phyloP scores from a whole-genome alignment of 2,797 vertebrate species.

The Tapera naevia region DNA sequence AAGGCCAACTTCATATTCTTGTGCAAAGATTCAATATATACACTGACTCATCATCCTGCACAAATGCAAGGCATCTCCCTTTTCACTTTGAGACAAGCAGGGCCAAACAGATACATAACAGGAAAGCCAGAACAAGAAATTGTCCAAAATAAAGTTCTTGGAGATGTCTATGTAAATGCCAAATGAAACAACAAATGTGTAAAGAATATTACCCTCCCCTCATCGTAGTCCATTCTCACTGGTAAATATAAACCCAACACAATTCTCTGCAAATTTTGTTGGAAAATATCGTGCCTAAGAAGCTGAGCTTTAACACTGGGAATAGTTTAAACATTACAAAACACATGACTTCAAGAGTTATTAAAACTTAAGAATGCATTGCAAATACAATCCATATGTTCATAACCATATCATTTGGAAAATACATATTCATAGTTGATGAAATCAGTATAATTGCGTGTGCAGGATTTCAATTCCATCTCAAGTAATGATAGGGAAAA shows the following conservation, averaged over 20 bases:
- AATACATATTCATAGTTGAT: neutral
- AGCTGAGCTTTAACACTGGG: neutral
- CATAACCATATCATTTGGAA: neutral
- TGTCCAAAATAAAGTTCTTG: neutral
- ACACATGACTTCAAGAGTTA: neutral
- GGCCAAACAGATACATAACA: neutral
- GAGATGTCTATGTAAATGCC: neutral
- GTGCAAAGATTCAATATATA: neutral
- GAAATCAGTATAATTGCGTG: neutral
- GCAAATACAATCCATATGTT: neutral
- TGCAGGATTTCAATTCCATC: neutral
- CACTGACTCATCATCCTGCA: neutral
- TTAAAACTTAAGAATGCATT: neutral
- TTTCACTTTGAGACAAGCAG: neutral
- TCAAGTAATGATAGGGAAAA: neutral
- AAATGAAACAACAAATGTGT: neutral
- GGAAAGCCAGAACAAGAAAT: neutral
- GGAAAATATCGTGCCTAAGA: neutral
- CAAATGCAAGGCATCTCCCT: neutral
- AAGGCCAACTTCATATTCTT: neutral
- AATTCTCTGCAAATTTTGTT: neutral
- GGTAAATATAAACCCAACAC: neutral
- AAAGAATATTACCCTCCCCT: neutral
- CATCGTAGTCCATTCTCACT: neutral
- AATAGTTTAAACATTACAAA: constrained; percentile 7